Evolutionary conservation across 2,888 invertebrate genomes (phyloP).

Genomic region (Tetrapedia diversipes): DNA sequence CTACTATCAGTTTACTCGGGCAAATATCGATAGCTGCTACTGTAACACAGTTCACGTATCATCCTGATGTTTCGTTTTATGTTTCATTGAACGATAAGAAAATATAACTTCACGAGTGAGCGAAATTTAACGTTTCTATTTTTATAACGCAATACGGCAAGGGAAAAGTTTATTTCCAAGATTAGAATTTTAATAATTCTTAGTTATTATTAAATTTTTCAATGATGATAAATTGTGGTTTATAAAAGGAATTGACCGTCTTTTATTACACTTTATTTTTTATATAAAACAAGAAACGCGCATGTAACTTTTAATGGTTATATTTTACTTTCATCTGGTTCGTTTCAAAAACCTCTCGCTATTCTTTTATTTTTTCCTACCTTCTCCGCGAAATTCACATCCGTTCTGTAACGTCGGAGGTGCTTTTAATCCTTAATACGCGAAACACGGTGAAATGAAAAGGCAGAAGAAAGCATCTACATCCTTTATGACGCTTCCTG

Average conservation of each 20-base stretch:
- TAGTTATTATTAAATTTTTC: too few species aligned
- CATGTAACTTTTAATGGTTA: slow-evolving; percentile 6
- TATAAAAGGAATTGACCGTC: neutral
- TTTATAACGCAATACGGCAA: too few species aligned
- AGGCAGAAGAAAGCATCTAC: slow-evolving; percentile 32
- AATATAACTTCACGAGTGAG: neutral
- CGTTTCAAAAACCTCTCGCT: neutral
- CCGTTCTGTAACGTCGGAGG: slow-evolving; percentile 14
- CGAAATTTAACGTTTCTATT: too few species aligned
- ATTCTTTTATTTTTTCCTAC: neutral
- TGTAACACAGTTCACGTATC: neutral
- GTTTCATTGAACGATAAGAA: neutral
- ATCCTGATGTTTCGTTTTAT: neutral
- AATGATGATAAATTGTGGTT: too few species aligned
- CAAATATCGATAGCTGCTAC: neutral
- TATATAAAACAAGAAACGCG: too few species aligned
- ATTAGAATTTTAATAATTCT: too few species aligned
- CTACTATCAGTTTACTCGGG: slow-evolving; percentile 13
- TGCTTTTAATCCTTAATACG: slow-evolving; percentile 38
- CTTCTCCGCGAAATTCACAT: slow-evolving; percentile 18
- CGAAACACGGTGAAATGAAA: slow-evolving; percentile 25
- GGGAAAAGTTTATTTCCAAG: too few species aligned
- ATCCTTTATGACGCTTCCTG: slow-evolving; percentile 41
- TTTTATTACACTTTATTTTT: too few species aligned
- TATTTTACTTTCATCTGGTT: neutral